A percentile compares a stretch with the other conserved stretches of the same genome.
Evolutionary conservation across 2,113 vertebrate species (phyloP).

Genomic region (Chrysochloris asiatica): DNA sequence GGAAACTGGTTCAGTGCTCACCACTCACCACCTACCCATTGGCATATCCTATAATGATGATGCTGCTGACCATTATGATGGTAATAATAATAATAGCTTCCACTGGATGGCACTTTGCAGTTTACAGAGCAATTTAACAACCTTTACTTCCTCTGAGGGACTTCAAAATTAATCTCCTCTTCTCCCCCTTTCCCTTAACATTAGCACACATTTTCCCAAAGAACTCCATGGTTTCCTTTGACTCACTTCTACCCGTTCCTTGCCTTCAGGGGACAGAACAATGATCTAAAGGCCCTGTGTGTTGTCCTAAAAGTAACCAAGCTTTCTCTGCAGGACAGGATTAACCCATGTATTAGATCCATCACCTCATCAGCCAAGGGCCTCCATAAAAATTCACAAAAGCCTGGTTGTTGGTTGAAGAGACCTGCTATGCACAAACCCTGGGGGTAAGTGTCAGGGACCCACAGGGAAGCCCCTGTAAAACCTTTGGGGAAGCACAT

Average conservation of each 20-base stretch:
- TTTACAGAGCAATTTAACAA: constrained; percentile 42
- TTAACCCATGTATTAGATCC: too few relatives aligned
- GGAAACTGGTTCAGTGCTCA: constrained; percentile 34
- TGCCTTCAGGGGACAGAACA: not conserved
- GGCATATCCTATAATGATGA: constrained; percentile 40
- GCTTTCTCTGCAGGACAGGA: not conserved
- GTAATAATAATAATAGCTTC: constrained; percentile 26
- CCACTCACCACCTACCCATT: constrained; percentile 38
- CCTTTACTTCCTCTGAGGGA: constrained; percentile 29
- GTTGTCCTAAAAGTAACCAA: not conserved
- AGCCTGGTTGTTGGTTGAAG: not conserved
- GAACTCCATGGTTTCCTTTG: not conserved
- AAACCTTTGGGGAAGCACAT: not conserved
- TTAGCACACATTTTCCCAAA: not conserved
- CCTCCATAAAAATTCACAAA: not conserved
- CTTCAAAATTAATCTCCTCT: constrained; percentile 9
- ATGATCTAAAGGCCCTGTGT: not conserved
- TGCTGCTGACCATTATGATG: constrained; percentile 34
- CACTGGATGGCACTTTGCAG: constrained; percentile 24
- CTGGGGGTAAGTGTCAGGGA: too few relatives aligned
- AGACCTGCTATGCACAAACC: not conserved
- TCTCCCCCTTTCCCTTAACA: not conserved
- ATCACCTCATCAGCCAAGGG: not conserved
- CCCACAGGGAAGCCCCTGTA: not conserved
- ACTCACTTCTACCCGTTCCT: not conserved